Evolutionary conservation across 1,140 invertebrate species (phyloP), one percentile per base, ranked within the genome.

Genomic region (Formica exsecta): DNA sequence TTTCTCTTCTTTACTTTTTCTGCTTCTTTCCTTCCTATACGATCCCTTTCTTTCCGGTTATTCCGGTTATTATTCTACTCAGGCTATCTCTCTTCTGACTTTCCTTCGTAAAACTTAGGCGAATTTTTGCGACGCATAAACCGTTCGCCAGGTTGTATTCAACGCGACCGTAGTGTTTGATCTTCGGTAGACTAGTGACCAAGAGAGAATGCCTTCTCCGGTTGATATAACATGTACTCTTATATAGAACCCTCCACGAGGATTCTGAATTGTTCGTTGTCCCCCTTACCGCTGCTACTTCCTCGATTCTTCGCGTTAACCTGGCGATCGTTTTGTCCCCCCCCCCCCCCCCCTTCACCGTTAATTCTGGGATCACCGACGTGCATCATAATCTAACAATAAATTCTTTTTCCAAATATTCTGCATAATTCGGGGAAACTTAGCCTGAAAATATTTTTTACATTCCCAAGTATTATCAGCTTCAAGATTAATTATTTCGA

Each of bases 251-350:
- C 90, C 88, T 87, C 90, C 88, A 92, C 74, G 91, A 92, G 92
- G 90, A 93, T 91, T 92, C 91, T 92, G 93, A 91, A 93, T 94
- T 93, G 91, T 93, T 93, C 90, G 89, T 92, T 91, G 90, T 91
- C 85, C 86, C 85, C 68, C 66, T 29, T 89, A 19, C 57, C 57
- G 51, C 74, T 68, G 65, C 59, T 51, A 73, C 75, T 59, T 75
- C 62, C 54, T 54, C 51, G 57, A 54, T 68, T 88, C 29, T 88
- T 71, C 70, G 64, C 29, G 48, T n/a, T 41, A 16, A 32, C 32
- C 32, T 32, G 32, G 32, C 32, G 32, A 32, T 19, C 11, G 32
- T 5, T 57, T 22, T 59, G 77, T n/a, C 44, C 66, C 36, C 59
- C 75, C 3, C 32, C 1, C 1, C 3, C 2, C 3, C 32, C 75